Evolutionary conservation across 2,797 vertebrate species (phyloP).

Genomic region (Phataginus tetradactyla): DNA sequence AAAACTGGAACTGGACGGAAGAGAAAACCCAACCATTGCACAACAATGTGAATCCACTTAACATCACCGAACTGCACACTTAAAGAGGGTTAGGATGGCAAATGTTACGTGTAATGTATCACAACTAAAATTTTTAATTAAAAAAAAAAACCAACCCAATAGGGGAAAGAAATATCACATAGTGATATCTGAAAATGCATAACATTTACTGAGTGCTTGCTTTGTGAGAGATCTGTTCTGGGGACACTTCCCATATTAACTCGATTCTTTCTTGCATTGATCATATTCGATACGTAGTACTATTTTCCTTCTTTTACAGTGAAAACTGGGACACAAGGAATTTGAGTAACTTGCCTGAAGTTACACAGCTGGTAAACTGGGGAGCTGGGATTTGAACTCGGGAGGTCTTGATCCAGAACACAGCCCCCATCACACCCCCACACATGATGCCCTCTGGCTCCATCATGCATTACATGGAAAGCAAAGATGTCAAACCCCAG

Average conservation of each 20-base stretch:
- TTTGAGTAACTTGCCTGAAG: neutral
- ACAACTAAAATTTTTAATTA: neutral
- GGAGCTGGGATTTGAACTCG: neutral
- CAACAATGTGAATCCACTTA: neutral
- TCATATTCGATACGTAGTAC: neutral
- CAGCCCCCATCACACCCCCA: too few species aligned
- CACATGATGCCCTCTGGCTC: neutral
- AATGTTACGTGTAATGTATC: neutral
- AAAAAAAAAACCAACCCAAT: neutral
- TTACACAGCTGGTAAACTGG: neutral
- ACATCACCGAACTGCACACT: neutral
- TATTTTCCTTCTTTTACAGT: neutral
- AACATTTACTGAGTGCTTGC: neutral
- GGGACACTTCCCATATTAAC: neutral
- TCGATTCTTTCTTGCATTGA: neutral
- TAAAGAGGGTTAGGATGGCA: neutral
- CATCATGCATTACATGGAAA: accelerated
- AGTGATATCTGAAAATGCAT: neutral
- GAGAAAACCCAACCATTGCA: too few species aligned
- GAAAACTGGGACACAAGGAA: neutral
- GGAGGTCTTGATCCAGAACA: neutral
- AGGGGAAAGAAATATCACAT: neutral
- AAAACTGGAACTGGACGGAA: neutral
- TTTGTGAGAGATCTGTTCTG: neutral
- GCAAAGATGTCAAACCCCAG: neutral